Evolutionary conservation across 2,888 invertebrate genomes (phyloP).

Genomic region (Iselma pallidipennis): DNA sequence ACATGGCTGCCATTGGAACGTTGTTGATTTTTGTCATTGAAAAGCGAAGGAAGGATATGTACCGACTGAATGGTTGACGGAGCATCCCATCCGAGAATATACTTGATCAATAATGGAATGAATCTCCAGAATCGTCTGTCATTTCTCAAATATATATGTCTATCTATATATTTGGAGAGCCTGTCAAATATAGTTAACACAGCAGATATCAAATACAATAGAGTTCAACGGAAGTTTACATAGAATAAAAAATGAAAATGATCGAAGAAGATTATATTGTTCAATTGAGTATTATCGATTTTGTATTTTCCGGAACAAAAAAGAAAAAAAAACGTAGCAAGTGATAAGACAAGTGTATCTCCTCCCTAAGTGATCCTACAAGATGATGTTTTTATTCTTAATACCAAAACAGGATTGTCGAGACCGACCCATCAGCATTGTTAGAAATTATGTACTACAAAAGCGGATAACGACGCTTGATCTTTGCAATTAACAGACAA

Average conservation of each 20-base stretch:
- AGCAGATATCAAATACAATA: background rate
- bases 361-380: background rate
- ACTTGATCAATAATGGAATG: background rate
- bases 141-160: background rate
- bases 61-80: background rate
- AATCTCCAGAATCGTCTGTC: background rate
- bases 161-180: background rate
- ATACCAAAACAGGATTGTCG: background rate
- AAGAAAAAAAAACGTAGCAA: background rate
- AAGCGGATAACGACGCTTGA: conserved; percentile 32
- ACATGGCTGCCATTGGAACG: background rate
- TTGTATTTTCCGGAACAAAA: background rate
- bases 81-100: background rate
- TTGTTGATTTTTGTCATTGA: background rate
- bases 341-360: background rate
- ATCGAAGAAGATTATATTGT: background rate
- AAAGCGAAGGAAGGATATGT: background rate
- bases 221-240: background rate
- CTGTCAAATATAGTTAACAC: background rate
- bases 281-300: background rate
- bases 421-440: background rate
- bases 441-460: background rate
- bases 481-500: conserved; percentile 39
- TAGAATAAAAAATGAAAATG: background rate
- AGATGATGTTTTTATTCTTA: background rate